Evolutionary conservation across 2,113 vertebrate genomes (phyloP).

Genomic region (Cisticola juncidis): DNA sequence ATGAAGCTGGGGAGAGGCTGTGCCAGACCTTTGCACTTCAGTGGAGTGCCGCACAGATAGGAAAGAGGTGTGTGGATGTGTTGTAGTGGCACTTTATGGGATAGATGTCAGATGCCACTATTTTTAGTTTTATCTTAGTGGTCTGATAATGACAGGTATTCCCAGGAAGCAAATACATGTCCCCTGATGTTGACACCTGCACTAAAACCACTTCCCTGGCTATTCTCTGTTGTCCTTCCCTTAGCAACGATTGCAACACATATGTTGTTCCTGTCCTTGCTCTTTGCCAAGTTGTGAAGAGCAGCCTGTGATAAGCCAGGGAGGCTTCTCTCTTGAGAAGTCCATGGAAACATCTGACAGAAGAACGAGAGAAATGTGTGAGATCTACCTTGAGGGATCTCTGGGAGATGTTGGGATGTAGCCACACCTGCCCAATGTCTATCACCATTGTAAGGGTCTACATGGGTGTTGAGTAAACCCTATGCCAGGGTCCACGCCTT

Average conservation of each 20-base stretch:
- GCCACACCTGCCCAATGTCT: neutral
- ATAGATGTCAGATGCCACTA: neutral
- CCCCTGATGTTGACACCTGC: neutral
- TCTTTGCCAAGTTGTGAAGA: neutral
- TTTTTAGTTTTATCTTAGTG: neutral
- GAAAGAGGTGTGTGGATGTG: neutral
- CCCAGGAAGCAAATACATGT: neutral
- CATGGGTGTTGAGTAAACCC: neutral
- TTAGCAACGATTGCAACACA: neutral
- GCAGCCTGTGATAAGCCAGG: fast-evolving
- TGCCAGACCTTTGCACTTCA: neutral
- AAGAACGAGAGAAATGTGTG: neutral
- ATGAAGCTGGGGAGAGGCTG: neutral
- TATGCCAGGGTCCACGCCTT: neutral
- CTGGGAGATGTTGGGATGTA: neutral
- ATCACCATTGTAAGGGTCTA: fast-evolving
- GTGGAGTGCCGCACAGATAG: fast-evolving
- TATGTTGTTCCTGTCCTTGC: neutral
- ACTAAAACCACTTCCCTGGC: neutral
- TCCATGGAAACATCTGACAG: neutral
- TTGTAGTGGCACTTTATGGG: neutral
- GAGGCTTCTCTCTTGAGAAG: neutral
- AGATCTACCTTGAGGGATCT: neutral
- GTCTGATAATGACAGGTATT: neutral
- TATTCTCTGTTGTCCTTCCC: neutral